Evolutionary conservation across 2,113 vertebrate species (phyloP).

Genomic region (Mystacornis crossleyi): DNA sequence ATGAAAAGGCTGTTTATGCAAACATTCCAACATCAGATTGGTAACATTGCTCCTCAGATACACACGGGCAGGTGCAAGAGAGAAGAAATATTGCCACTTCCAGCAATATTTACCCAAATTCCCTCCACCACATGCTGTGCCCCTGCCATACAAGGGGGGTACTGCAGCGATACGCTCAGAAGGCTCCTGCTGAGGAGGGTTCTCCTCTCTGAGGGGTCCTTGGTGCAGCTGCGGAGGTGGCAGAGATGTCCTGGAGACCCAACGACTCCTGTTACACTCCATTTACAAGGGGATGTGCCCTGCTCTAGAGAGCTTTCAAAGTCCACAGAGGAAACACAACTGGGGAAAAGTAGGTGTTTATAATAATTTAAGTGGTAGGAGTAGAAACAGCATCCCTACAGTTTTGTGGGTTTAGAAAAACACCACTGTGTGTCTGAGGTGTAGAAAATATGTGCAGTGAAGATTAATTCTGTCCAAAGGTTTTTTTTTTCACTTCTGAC

Average conservation of each 20-base stretch:
- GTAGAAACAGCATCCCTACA: background rate
- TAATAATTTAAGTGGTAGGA: background rate
- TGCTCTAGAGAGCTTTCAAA: background rate
- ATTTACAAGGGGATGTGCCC: background rate
- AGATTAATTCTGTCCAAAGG: background rate
- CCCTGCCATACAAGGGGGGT: too few relatives aligned
- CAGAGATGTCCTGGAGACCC: background rate
- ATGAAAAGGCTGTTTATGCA: background rate
- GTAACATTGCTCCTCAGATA: background rate
- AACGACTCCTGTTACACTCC: accelerated
- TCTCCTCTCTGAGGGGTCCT: background rate
- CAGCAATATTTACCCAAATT: background rate
- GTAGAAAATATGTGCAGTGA: background rate
- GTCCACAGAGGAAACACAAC: background rate
- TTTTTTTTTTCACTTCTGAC: background rate
- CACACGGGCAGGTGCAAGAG: accelerated
- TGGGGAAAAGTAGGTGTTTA: accelerated
- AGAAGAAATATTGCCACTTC: background rate
- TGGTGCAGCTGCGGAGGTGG: background rate
- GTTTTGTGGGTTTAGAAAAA: background rate
- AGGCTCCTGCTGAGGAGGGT: background rate
- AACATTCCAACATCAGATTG: background rate
- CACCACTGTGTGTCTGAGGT: background rate
- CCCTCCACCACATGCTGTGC: too few relatives aligned
- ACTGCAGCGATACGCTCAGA: background rate